Base-by-base conservation (phyloP, 2,113 vertebrate species). In the Blennius ocellaris region DNA sequence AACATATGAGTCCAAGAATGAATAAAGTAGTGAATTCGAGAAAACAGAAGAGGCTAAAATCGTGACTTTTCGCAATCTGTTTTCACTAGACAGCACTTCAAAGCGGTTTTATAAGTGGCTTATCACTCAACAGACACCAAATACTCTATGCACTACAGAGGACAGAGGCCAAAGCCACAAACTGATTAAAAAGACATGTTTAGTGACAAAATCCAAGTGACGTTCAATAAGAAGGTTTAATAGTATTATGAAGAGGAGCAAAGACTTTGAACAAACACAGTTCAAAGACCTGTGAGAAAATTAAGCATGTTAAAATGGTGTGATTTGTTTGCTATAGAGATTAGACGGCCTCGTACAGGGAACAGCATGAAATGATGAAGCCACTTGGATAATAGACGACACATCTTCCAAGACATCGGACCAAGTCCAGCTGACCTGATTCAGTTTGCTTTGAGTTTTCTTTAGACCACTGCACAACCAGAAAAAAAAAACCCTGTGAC, bases 61-160 rank as follows among this genome's bases (percentile, higher is more conserved):
- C 8, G 41, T 62, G 52, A 50, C 12, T 72, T 76, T 36, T 60
- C 66, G 36, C 60, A 66, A 80, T 73, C 41, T 86, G 81, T 73
- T 86, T 89, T 81, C 66, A 80, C 57, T 78, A 37, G 1, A 1
- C 16, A 52, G 38, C 36, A 51, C 61, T 82, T 82, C 65, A 84
- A 84, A 86, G 76, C 60, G 15, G 45, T 17, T 56, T 74, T 39
- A 63, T 73, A 69, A 72, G 56, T 79, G 70, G 62, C 70, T 79
- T 77, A 73, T 86, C 66, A 59, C 71, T 58, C 53, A 51, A n/a
- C 54, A 66, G 57, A 77, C 72, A 66, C 72, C 38, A 54, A 61
- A 78, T 52, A 66, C 41, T 75, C 48, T 41, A 56, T 63, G 71
- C 53, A 68, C 55, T 60, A 39, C 49, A 69, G 12, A 55, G 38